These are phyloP conservation scores for Trypoxylon attenuatum DNA, from an alignment of 2,888 invertebrate species.

Conservation along the genomic window DNA sequence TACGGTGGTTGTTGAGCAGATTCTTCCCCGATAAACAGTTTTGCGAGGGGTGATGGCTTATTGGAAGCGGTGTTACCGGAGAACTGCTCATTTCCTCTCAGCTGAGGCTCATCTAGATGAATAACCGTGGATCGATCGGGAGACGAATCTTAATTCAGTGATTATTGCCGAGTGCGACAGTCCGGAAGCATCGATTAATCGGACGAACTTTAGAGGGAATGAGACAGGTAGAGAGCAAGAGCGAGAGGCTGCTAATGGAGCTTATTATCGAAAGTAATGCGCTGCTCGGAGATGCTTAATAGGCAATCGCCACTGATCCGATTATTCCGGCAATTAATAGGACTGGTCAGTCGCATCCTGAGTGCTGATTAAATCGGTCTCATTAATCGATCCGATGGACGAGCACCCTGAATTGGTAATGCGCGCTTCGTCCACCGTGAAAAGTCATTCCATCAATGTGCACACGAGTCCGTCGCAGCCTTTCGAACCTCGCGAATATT, in stretches of 20 bases:
- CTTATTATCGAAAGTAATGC: constrained; percentile 55
- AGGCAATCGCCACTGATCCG: constrained; percentile 52
- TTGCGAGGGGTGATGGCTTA: no score
- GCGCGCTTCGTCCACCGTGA: no score
- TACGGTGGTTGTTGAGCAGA: not conserved
- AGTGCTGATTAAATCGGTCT: constrained; percentile 51
- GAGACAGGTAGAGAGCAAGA: not conserved
- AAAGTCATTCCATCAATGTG: not conserved
- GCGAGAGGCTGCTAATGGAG: constrained; percentile 46
- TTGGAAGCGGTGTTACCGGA: no score
- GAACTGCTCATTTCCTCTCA: no score
- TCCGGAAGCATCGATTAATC: not conserved
- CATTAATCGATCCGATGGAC: constrained; percentile 49
- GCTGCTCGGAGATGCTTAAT: constrained; percentile 43
- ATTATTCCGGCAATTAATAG: constrained; percentile 60
- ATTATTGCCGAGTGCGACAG: not conserved
- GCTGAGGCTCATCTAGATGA: no score
- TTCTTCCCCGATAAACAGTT: no score
- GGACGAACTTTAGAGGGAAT: no score
- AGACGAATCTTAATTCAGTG: not conserved
- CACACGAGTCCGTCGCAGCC: no score
- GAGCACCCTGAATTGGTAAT: constrained; percentile 40
- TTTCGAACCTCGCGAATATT: no score
- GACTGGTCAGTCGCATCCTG: constrained; percentile 43
- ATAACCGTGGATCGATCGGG: not conserved